These are phyloP conservation scores for Euzophera pinguis DNA, from an alignment of 2,888 invertebrate species.

Conservation along the genomic window DNA sequence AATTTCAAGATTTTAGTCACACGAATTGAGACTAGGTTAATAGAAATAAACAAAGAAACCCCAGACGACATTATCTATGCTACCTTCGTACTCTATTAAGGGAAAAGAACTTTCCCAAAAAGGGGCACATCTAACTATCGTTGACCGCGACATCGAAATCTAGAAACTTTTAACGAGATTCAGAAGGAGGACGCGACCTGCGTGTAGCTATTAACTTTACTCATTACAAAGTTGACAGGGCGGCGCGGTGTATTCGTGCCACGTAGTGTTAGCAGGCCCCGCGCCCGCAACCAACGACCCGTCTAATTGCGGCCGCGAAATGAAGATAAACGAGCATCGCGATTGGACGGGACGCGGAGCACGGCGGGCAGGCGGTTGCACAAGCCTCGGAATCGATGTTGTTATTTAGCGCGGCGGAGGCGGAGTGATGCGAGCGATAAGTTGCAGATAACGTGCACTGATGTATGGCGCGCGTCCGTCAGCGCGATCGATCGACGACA, in stretches of 20 bases:
- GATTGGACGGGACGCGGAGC: constrained; percentile 76
- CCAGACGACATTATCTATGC: constrained; percentile 19
- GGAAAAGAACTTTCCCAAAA: constrained; percentile 19
- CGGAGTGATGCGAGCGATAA: constrained; percentile 51
- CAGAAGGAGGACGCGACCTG: constrained; percentile 60
- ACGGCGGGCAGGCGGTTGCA: constrained; percentile 19
- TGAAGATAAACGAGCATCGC: constrained; percentile 85
- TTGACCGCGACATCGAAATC: constrained; percentile 23
- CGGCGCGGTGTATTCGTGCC: constrained; percentile 68
- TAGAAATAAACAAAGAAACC: background rate
- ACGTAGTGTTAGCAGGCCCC: constrained; percentile 53
- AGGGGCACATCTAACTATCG: constrained; percentile 20
- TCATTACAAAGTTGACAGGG: constrained; percentile 79
- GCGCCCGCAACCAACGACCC: constrained; percentile 81
- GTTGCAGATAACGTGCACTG: constrained; percentile 76
- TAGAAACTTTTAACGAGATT: constrained; percentile 64
- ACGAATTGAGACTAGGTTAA: no score
- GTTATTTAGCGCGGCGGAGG: constrained; percentile 43
- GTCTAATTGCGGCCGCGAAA: constrained; percentile 84
- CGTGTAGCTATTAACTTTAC: constrained; percentile 77
- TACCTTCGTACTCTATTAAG: constrained; percentile 19
- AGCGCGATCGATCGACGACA: constrained; percentile 76
- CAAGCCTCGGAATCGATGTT: constrained; percentile 42
- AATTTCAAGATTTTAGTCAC: background rate
- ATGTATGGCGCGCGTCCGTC: constrained; percentile 72